Base-by-base conservation (phyloP, 2,888 invertebrate species). In the Lasioglossum leucozonium region DNA sequence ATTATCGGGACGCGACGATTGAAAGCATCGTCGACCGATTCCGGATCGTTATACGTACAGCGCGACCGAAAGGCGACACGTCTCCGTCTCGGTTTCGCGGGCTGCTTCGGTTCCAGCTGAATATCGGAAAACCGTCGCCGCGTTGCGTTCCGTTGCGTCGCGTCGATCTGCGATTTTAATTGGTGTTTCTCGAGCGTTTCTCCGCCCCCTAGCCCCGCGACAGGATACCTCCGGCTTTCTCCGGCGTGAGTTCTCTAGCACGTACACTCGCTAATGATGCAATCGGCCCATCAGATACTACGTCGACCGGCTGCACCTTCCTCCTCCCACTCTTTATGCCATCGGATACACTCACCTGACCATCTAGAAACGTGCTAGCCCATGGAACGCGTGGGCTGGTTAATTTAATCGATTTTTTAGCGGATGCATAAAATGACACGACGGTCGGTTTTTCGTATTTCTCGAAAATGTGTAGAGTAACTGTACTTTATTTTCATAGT, bases 181-280 rank as follows among this genome's bases (percentile, higher is more conserved):
- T 88, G 86, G 77, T 81, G 86, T 79, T 82, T 84, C 82, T 76
- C 79, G 84, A 86, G 77, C 89, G 77, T 71, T 51, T 71, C 67
- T 30, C 72, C 76, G 72, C 58, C 55, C 11, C 34, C n/a, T 42
- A 37, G 22, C 44, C 22, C 16, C 65, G 40, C 65, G 18, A 34
- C 62, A 30, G 62, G 77, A 67, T 26, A 58, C 51, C 51, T 51
- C 37, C 16, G 65, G 79, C 77, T 74, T 80, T 87, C 81, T 77
- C 80, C 37, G 73, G 58, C 71, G 82, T 79, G 80, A 73, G 73
- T 84, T 84, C 77, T 83, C 85, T 82, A 86, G 87, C 91, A 92
- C 91, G 91, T 92, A 92, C 90, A 81, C 88, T 90, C 90, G 91
- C 92, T 93, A 93, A 93, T 93, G 93, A 92, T 93, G 93, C 92